phyloP scores from a whole-genome alignment of 2,113 vertebrate species.

The Plectropomus leopardus region DNA sequence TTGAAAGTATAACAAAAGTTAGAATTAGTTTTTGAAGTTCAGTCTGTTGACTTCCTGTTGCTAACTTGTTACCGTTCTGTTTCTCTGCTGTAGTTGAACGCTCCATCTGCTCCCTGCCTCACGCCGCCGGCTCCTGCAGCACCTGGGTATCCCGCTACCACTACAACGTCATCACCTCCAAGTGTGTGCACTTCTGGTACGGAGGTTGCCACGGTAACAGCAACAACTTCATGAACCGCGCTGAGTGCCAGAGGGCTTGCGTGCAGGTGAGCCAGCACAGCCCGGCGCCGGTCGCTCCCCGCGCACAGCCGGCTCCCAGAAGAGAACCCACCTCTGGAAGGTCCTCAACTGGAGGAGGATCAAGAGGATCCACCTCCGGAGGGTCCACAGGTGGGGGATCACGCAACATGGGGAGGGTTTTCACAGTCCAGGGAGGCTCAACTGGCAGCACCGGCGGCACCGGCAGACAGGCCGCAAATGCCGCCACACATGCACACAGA shows the following conservation, averaged over 20 bases:
- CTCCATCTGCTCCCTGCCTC: constrained; percentile 90
- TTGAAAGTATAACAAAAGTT: background rate
- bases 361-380: constrained; percentile 21
- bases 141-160: constrained; percentile 91
- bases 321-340: constrained; percentile 29
- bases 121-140: constrained; percentile 88
- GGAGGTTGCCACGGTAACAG: constrained; percentile 93
- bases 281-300: background rate
- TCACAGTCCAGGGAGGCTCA: constrained; percentile 56
- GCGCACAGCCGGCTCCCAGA: background rate
- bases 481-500: constrained; percentile 73
- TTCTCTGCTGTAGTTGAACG: constrained; percentile 83
- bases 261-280: constrained; percentile 17
- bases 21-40: background rate
- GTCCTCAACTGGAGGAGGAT: background rate
- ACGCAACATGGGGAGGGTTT: constrained; percentile 66
- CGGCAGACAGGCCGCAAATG: constrained; percentile 56
- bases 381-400: constrained; percentile 21
- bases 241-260: constrained; percentile 89
- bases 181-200: constrained; percentile 95
- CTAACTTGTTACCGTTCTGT: background rate
- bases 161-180: constrained; percentile 87
- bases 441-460: background rate
- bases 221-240: constrained; percentile 91
- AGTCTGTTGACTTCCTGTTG: background rate